Conservation (phyloP, 2,888 invertebrate genomes). For the Baccha elongata region DNA sequence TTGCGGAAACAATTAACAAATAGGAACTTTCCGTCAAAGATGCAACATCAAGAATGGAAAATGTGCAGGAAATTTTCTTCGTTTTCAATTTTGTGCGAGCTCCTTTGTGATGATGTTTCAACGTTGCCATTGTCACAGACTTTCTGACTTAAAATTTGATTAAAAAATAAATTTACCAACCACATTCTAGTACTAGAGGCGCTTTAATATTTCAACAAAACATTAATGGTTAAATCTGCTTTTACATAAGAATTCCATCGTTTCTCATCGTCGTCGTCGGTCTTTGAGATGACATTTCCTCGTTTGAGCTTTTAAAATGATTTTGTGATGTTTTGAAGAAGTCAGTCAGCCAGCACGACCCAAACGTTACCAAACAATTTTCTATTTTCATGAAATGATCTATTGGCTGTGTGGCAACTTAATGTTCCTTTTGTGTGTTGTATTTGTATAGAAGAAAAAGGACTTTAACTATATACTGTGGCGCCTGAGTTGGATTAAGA, state of each 20-base stretch:
- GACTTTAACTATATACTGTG: background rate
- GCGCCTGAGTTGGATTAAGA: conserved; percentile 32
- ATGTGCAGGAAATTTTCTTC: background rate
- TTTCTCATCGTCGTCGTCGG: conserved; percentile 7
- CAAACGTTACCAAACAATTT: conserved; percentile 44
- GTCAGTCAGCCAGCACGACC: too few relatives aligned
- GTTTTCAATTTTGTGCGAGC: background rate
- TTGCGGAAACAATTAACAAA: conserved; percentile 42
- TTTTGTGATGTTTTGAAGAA: conserved; percentile 15
- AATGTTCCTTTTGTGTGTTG: conserved; percentile 1
- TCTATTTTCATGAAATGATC: conserved; percentile 17
- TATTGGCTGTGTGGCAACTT: conserved; percentile 30
- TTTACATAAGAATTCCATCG: conserved; percentile 17
- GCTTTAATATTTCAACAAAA: conserved; percentile 19
- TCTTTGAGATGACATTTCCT: background rate
- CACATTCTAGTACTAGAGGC: conserved; percentile 27
- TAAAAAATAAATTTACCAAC: conserved; percentile 39
- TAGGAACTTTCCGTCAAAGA: conserved; percentile 19
- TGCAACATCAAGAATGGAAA: conserved; percentile 25
- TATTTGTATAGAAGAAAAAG: background rate
- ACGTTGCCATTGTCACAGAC: background rate
- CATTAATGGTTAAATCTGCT: conserved; percentile 37
- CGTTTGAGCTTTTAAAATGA: conserved; percentile 9
- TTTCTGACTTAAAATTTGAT: conserved; percentile 52
- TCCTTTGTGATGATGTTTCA: conserved; percentile 23